phyloP scores from a whole-genome alignment of 2,113 vertebrate genomes.

The Lynx canadensis region DNA sequence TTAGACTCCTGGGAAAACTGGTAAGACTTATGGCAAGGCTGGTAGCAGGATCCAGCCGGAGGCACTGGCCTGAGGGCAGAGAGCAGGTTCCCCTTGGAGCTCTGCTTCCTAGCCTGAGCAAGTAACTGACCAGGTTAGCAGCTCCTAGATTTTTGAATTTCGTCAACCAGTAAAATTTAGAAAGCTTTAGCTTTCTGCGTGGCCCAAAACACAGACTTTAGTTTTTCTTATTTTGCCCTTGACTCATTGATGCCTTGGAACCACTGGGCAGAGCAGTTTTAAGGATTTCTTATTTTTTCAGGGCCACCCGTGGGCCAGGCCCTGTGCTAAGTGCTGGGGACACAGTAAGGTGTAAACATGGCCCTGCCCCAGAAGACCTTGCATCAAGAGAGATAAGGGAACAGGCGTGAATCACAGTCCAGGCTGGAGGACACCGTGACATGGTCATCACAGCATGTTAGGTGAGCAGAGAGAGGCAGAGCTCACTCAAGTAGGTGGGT shows the following conservation, averaged over 20 bases:
- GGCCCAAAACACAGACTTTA: background rate
- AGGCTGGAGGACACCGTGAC: accelerated
- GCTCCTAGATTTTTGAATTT: background rate
- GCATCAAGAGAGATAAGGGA: background rate
- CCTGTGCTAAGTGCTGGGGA: background rate
- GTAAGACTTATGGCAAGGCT: no score
- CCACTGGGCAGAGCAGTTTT: background rate
- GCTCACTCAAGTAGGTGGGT: background rate
- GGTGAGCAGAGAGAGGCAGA: background rate
- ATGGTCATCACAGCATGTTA: accelerated
- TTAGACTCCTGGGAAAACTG: accelerated
- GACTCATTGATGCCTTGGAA: background rate
- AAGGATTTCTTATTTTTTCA: background rate
- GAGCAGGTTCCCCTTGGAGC: background rate
- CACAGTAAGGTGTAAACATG: background rate
- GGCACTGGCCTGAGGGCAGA: background rate
- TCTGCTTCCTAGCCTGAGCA: background rate
- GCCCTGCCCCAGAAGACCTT: background rate
- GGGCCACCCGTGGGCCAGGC: background rate
- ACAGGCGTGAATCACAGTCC: accelerated
- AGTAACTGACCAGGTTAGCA: background rate
- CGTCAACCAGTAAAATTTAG: background rate
- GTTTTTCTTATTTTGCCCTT: background rate
- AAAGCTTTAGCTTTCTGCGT: background rate
- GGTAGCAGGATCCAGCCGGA: background rate